These are phyloP conservation scores for Schrankia costaestrigalis DNA, from an alignment of 2,888 invertebrate species.

Conservation along the genomic window DNA sequence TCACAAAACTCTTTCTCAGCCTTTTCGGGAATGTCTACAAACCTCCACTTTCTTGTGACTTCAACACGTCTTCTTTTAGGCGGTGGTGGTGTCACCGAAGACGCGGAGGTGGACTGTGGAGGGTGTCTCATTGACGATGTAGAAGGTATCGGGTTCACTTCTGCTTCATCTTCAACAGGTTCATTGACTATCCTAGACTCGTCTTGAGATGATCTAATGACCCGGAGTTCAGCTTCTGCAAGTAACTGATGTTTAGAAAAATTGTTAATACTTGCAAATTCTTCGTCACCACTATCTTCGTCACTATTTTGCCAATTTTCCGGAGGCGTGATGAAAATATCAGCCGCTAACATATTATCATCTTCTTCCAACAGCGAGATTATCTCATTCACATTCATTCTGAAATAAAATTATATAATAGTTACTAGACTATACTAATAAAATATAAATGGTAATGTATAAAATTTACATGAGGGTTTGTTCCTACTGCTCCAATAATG, in stretches of 20 bases:
- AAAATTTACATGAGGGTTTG: no score
- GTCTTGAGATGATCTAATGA: constrained; percentile 9
- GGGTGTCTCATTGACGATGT: background rate
- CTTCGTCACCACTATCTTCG: constrained; percentile 13
- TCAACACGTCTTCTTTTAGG: constrained; percentile 7
- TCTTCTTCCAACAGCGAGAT: constrained; percentile 13
- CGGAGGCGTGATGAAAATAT: constrained; percentile 14
- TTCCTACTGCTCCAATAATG: no score
- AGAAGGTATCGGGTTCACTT: constrained; percentile 7
- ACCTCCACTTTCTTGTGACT: constrained; percentile 9
- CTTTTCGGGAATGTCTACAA: background rate
- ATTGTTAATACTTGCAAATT: constrained; percentile 11
- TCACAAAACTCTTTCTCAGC: background rate
- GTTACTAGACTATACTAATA: background rate
- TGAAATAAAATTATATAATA: constrained; percentile 11
- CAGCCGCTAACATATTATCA: constrained; percentile 7
- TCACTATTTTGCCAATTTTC: constrained; percentile 13
- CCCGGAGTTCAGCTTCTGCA: constrained; percentile 13
- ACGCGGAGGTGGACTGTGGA: constrained; percentile 1
- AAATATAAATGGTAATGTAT: background rate
- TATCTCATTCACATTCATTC: constrained; percentile 11
- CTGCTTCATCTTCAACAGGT: constrained; percentile 7
- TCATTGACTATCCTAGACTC: constrained; percentile 7
- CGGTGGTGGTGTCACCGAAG: constrained; percentile 5
- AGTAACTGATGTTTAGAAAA: constrained; percentile 14